phyloP scores from a whole-genome alignment of 2,113 vertebrate genomes.

The Malurus elegans region DNA sequence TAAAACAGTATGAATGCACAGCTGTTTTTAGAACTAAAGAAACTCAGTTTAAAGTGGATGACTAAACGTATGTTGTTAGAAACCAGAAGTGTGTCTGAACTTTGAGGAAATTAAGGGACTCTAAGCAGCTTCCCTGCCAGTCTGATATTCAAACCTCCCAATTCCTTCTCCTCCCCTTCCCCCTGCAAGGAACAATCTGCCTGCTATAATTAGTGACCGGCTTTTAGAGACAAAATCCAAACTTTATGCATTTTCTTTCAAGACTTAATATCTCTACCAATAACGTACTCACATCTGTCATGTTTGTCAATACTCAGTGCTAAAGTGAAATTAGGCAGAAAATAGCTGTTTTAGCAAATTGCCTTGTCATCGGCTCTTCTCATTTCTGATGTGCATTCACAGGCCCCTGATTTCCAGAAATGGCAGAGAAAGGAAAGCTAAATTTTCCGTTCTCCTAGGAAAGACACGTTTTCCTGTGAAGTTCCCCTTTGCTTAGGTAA shows the following conservation, averaged over 20 bases:
- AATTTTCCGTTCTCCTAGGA: background rate
- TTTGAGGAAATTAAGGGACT: constrained; percentile 1
- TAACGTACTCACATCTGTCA: background rate
- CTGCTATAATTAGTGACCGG: background rate
- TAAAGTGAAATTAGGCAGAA: constrained; percentile 42
- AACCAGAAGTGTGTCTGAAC: background rate
- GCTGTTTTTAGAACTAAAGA: background rate
- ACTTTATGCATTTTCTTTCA: background rate
- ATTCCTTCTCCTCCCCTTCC: background rate
- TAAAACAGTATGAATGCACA: background rate
- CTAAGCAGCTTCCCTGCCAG: background rate
- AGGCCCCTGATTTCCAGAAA: background rate
- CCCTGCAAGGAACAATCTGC: background rate
- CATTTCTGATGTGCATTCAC: background rate
- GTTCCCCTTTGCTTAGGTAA: background rate
- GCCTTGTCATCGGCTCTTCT: background rate
- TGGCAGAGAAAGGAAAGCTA: background rate
- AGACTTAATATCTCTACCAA: background rate
- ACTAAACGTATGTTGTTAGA: background rate
- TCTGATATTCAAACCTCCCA: background rate
- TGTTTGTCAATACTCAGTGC: background rate
- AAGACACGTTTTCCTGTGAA: background rate
- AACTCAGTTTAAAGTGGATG: background rate
- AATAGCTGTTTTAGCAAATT: background rate
- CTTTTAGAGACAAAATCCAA: background rate